These are phyloP conservation scores for Trachelipus rathkii DNA, from an alignment of 1,140 invertebrate genomes.

Conservation along the genomic window DNA sequence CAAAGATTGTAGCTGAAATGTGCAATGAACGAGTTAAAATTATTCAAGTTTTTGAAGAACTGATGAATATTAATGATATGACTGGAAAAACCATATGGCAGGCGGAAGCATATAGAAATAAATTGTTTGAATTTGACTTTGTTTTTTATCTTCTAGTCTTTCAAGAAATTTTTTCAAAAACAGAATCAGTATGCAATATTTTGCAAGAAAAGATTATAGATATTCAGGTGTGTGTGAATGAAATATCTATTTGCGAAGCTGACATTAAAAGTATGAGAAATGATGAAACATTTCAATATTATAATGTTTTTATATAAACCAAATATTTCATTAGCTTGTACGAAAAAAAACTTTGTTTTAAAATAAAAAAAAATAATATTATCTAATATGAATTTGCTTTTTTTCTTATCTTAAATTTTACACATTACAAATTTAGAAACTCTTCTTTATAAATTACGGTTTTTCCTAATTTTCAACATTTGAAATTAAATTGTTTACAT, in stretches of 20 bases:
- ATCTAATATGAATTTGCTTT: too few relatives aligned
- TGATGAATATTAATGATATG: neutral
- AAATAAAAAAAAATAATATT: too few relatives aligned
- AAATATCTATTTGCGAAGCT: neutral
- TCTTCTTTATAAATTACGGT: too few relatives aligned
- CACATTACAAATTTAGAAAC: too few relatives aligned
- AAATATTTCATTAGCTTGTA: too few relatives aligned
- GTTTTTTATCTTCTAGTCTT: constrained; percentile 26
- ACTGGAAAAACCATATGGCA: neutral
- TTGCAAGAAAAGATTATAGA: constrained; percentile 19
- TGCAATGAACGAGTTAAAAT: neutral
- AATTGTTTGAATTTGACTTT: constrained; percentile 16
- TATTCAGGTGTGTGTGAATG: neutral
- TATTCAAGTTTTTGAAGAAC: constrained; percentile 7
- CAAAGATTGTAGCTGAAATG: neutral
- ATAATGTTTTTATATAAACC: too few relatives aligned
- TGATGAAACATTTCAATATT: neutral
- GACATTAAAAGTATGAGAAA: neutral
- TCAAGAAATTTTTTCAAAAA: constrained; percentile 23
- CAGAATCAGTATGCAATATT: constrained; percentile 29
- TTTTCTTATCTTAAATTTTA: too few relatives aligned
- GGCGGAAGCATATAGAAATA: neutral
- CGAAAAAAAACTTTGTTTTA: too few relatives aligned
- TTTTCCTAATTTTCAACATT: too few relatives aligned
- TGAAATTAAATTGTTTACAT: too few relatives aligned